These are phyloP conservation scores for Acleris emargana DNA, from an alignment of 2,888 invertebrate genomes.

Conservation along the genomic window DNA sequence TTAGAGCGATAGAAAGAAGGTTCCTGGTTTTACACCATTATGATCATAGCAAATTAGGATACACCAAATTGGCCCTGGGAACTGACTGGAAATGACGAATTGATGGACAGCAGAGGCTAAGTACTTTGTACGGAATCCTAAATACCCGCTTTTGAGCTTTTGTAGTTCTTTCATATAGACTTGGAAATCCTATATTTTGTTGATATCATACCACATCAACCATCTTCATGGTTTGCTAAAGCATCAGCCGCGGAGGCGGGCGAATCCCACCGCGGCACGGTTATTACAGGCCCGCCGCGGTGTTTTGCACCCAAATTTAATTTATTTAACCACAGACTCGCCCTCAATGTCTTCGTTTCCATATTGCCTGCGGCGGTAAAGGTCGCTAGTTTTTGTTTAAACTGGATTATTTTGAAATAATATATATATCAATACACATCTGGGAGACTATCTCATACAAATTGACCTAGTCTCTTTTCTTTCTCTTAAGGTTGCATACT, in stretches of 20 bases:
- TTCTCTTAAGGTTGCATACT: no score
- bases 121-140: no score
- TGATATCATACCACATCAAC: slow-evolving; percentile 42
- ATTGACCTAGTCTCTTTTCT: not conserved
- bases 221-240: not conserved
- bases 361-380: slow-evolving; percentile 24
- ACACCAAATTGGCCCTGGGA: no score
- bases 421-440: not conserved
- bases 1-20: no score
- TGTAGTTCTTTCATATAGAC: no score
- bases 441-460: not conserved
- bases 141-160: no score
- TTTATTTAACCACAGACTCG: slow-evolving; percentile 58
- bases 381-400: slow-evolving; percentile 24
- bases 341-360: slow-evolving; percentile 34
- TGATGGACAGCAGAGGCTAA: no score
- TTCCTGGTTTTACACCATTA: no score
- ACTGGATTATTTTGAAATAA: slow-evolving; percentile 11
- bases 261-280: slow-evolving; percentile 45
- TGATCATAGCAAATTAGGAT: no score
- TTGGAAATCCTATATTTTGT: not conserved
- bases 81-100: no score
- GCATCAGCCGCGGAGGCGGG: slow-evolving; percentile 26
- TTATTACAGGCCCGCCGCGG: slow-evolving; percentile 59
- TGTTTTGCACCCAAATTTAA: slow-evolving; percentile 70